Evolutionary conservation across 2,113 vertebrate genomes (phyloP).

Genomic region (Garra rufa): DNA sequence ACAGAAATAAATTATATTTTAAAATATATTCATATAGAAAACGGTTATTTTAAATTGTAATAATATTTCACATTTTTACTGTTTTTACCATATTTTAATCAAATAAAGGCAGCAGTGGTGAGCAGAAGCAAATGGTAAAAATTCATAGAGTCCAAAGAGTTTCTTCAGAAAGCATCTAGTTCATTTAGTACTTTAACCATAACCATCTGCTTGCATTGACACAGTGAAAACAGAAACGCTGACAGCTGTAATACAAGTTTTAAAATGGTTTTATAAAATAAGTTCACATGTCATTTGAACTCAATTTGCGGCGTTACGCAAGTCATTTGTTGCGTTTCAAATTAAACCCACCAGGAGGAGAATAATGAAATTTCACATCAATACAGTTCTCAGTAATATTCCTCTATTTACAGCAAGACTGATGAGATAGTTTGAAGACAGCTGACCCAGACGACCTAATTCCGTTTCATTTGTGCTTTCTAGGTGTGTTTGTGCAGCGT

Average conservation of each 20-base stretch:
- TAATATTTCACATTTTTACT: not conserved
- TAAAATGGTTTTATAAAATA: not conserved
- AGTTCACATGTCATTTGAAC: slow-evolving; percentile 33
- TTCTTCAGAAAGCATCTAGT: not conserved
- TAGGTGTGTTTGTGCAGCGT: not conserved
- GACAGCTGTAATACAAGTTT: not conserved
- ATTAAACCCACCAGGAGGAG: slow-evolving; percentile 30
- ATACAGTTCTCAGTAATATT: slow-evolving; percentile 19
- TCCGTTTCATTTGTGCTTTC: not conserved
- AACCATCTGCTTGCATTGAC: slow-evolving; percentile 7
- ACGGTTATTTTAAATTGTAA: not conserved
- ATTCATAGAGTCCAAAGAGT: no score
- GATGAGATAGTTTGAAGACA: slow-evolving; percentile 17
- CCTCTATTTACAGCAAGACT: slow-evolving; percentile 24
- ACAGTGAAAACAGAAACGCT: not conserved
- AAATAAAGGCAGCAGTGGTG: not conserved
- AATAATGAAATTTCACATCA: slow-evolving; percentile 28
- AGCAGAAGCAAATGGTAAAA: no score
- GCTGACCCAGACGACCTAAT: not conserved
- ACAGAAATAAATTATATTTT: not conserved
- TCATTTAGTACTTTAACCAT: not conserved
- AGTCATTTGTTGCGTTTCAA: slow-evolving; percentile 41
- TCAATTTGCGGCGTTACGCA: slow-evolving; percentile 29
- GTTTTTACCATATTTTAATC: not conserved
- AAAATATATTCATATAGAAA: not conserved